Percentiles rank a stretch among this genome's conserved stretches.
Conservation (phyloP, 2,888 invertebrate genomes). For the Campoplex capitator region DNA sequence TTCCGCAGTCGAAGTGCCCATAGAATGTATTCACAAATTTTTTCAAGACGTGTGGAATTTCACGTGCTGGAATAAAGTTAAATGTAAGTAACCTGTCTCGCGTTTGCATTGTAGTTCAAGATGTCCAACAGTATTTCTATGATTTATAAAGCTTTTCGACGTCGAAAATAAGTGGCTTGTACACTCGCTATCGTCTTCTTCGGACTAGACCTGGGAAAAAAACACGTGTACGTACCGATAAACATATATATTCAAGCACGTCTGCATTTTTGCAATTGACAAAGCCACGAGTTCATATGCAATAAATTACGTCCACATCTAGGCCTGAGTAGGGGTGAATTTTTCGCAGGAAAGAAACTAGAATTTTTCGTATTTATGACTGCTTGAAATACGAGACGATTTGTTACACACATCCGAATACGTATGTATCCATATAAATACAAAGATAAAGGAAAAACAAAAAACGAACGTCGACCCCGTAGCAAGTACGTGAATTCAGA, state of each 20-base stretch:
- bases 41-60: not conserved
- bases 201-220: not conserved
- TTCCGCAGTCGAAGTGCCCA: not conserved
- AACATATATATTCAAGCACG: not conserved
- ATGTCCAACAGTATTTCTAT: constrained; percentile 56
- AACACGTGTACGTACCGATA: not conserved
- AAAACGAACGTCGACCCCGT: not conserved
- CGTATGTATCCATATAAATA: constrained; percentile 14
- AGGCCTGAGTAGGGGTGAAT: constrained; percentile 68
- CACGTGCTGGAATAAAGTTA: not conserved
- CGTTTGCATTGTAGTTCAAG: constrained; percentile 20
- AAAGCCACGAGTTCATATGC: constrained; percentile 83
- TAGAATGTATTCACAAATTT: not conserved
- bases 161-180: constrained; percentile 73
- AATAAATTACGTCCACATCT: constrained; percentile 79
- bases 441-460: not conserved
- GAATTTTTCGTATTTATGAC: constrained; percentile 79
- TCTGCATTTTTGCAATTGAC: constrained; percentile 77
- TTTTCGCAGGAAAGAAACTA: constrained; percentile 16
- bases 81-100: constrained; percentile 27
- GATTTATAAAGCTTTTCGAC: constrained; percentile 74
- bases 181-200: constrained; percentile 20
- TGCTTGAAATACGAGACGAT: constrained; percentile 68
- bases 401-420: constrained; percentile 41
- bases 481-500: constrained; percentile 22